Base-by-base conservation (phyloP, 2,797 vertebrate species). In the Gastrophryne carolinensis region DNA sequence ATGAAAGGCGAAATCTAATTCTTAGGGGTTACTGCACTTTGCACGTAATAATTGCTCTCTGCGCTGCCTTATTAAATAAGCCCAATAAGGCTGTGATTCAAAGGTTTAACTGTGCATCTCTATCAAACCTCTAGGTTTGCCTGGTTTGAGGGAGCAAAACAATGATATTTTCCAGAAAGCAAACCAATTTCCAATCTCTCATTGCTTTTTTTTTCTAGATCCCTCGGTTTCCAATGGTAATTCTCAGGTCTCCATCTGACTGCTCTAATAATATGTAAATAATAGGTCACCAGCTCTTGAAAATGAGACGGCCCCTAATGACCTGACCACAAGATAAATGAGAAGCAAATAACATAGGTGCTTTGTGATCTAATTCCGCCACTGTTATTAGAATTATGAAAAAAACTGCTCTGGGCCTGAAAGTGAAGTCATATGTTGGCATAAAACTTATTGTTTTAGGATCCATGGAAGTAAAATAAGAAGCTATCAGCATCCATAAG, bases 371-470 rank as follows among this genome's bases (percentile, higher is more conserved):
- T 88, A 89, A 87, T 87, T 90, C 87, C 84, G 88, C 84, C 83
- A 83, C 75, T 88, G 90, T 93, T 91, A 93, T 94, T 91, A 92
- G 92, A 85, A 86, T 85, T 82, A 87, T 54, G 79, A 87, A 82
- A 81, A n/a, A 83, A 88, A 84, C 68, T 47, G 82, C 83, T 82
- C 35, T 39, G 0, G 81, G 82, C 81, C 75, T 79, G 72, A 80
- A 86, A 84, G 77, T 82, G 81, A 75, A 75, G 72, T 83, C 81
- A 53, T 70, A 81, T 73, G 73, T 70, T 79, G 58, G 80, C 69
- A 61, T 23, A 44, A 35, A 37, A 81, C 84, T 79, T 61, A 79
- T 81, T 79, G 80, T 85, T 74, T 83, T 70, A 80, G 82, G 81
- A 81, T 21, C 72, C 64, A 72, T 50, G 54, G 68, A 34, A 57